Evolutionary conservation across 1,140 invertebrate genomes (phyloP), one percentile per base, ranked within the genome.

Genomic region (Bombus huntii): DNA sequence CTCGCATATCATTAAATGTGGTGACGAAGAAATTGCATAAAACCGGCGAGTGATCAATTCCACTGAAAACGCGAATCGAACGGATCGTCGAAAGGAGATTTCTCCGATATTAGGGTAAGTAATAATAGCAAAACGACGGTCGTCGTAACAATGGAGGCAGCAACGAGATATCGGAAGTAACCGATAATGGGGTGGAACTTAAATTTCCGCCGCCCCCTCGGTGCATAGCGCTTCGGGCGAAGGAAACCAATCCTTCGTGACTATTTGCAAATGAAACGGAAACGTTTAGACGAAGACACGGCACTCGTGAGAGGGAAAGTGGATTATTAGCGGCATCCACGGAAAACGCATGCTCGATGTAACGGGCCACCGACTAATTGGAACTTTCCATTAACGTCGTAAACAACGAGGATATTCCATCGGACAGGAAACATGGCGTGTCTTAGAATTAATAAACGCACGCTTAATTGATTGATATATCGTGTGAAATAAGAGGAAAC

Each of bases 151-250:
- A 87, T 83, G 78, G 53, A 62, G 62, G 74, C 59, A 39, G 53
- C 73, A 71, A 82, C 79, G 81, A 85, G 86, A 91, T 90, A 91
- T 90, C 86, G 88, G 86, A 90, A 87, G 83, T 72, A 85, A 89
- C 81, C 71, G 80, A 88, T 91, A 90, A 90, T 89, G 79, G 81
- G 75, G 62, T 84, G 79, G 81, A 82, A 87, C 86, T 89, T 89
- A 89, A 91, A 90, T 90, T 89, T 89, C 88, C 86, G 81, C 81
- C 59, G 75, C 81, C 81, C 75, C 74, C 59, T 72, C 81, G 76
- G 47, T 18, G 34, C 18, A 53, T 8, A 53, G 47, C 74, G 74
- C 59, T 34, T 18, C 34, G 28, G n/a, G 74, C 68, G 53, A 79
- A 59, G 75, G 77, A 88, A 87, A 71, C 72, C 81, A 80, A 84